phyloP scores from a whole-genome alignment of 2,113 vertebrate species.

The Zapornia atra region DNA sequence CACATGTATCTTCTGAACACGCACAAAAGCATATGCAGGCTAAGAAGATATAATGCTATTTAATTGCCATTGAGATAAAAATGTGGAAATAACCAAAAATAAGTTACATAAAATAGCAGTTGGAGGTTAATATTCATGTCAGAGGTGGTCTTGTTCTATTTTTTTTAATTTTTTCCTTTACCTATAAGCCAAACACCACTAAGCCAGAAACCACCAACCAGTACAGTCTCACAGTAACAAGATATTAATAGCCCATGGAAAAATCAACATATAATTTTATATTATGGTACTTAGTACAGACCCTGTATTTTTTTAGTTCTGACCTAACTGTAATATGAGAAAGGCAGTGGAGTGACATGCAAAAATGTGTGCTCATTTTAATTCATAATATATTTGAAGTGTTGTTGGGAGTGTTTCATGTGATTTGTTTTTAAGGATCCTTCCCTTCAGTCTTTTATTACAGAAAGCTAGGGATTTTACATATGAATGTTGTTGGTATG shows the following conservation, averaged over 20 bases:
- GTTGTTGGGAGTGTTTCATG: background rate
- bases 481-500: background rate
- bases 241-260: constrained; percentile 82
- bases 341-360: background rate
- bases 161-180: constrained; percentile 70
- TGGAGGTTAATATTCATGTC: constrained; percentile 61
- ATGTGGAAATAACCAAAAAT: constrained; percentile 45
- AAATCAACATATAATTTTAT: constrained; percentile 79
- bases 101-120: constrained; percentile 51
- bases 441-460: background rate
- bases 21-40: background rate
- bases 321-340: constrained; percentile 19
- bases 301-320: background rate
- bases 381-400: background rate
- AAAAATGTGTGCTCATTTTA: background rate
- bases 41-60: background rate
- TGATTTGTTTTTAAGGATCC: background rate
- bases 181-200: constrained; percentile 71
- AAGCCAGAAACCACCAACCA: constrained; percentile 70
- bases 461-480: background rate
- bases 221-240: constrained; percentile 73
- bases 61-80: constrained; percentile 23
- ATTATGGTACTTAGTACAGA: constrained; percentile 40
- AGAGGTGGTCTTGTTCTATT: constrained; percentile 64
- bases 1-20: background rate